Base-by-base conservation (phyloP, 1,140 invertebrate species). In the Dinoponera quadriceps region DNA sequence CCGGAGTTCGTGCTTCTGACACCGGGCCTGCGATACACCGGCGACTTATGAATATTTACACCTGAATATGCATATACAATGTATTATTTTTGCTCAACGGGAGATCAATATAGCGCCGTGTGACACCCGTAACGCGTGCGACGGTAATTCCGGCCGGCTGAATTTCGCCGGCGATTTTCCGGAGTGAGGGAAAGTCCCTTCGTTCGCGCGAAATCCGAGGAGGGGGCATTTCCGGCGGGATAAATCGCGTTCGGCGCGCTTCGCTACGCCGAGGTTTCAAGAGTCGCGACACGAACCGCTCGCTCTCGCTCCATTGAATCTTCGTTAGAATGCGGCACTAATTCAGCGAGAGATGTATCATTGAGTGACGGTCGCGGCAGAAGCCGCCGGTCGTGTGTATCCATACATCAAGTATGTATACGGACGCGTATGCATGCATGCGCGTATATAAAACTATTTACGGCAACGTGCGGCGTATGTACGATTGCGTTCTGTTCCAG, bases 11-110 rank as follows among this genome's bases (percentile, higher is more conserved):
- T 81, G 84, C 81, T 55, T 44, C 65, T 73, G 87, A 90, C 90
- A 89, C 85, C 87, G 90, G 87, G 89, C n/a, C n/a, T n/a, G 85
- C 88, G 89, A 90, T 91, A 86, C 89, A 89, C 85, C 63, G 77
- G 75, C 71, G 84, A 90, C 92, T 92, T 92, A 93, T 94, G 93
- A 94, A 94, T 94, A 93, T 93, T 93, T 93, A 94, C 90, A 75
- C 59, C 63, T 93, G 93, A 93, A 93, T 94, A 93, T 94, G 91
- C 91, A 93, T 93, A 91, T 71, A 92, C 91, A 91, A 93, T 93
- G 91, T 91, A 93, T 93, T 93, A 93, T 93, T 93, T 93, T 93
- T 93, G 84, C 88, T 72, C 83, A 85, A 89, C 88, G 85, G 86
- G 87, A 90, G 89, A 94, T 94, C 92, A 88, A 93, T 94, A 92